A percentile compares a stretch with the other conserved stretches of the same genome.
Conservation (phyloP, 2,797 vertebrate species). For the Sciaenops ocellatus region DNA sequence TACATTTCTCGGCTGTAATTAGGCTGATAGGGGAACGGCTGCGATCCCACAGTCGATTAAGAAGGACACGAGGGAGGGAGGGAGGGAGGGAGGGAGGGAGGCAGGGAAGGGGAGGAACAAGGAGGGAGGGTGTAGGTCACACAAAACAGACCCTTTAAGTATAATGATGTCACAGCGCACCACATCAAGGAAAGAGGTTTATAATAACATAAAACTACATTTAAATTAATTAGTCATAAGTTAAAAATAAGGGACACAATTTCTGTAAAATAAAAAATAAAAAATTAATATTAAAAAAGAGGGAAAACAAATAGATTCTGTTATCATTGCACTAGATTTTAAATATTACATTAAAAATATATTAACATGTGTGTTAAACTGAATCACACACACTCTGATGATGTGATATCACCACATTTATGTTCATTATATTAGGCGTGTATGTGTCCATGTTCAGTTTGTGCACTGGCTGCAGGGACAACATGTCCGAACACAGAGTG, state of each 20-base stretch:
- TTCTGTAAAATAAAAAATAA: neutral
- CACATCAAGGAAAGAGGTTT: neutral
- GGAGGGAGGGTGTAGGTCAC: constrained; percentile 73
- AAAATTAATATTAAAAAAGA: neutral
- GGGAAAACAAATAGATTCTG: neutral
- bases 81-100: constrained; percentile 48
- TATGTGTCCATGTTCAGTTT: neutral
- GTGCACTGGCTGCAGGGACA: neutral
- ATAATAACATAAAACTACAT: neutral
- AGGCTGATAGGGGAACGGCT: constrained; percentile 89
- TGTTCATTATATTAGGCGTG: neutral
- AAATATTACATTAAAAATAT: neutral
- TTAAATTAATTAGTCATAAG: neutral
- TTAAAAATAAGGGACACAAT: neutral
- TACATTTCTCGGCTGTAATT: constrained; percentile 91
- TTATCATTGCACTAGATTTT: neutral
- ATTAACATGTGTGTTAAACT: no score
- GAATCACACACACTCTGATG: neutral
- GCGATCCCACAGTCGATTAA: constrained; percentile 90
- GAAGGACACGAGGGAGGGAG: constrained; percentile 76
- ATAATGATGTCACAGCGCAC: constrained; percentile 1
- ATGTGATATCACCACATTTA: neutral
- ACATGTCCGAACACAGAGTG: constrained; percentile 17
- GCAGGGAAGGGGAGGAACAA: neutral
- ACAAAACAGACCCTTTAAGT: constrained; percentile 25